Percentiles rank a stretch among this genome's conserved stretches.
Conservation (phyloP, 2,797 vertebrate species). For the Ciconia nigra region DNA sequence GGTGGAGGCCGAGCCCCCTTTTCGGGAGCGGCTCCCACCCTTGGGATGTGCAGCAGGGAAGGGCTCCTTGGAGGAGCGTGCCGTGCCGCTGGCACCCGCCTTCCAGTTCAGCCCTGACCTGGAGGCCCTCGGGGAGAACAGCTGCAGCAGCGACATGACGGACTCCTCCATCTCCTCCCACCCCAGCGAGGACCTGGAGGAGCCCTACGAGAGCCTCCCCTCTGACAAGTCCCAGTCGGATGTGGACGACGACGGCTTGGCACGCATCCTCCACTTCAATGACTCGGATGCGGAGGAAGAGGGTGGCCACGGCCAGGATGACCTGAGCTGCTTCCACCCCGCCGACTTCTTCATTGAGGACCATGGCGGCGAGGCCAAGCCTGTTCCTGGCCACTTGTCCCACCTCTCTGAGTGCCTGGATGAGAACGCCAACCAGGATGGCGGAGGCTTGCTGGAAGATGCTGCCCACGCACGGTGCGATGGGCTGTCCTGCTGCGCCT, state of each 20-base stretch:
- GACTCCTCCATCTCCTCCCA: slow-evolving; percentile 86
- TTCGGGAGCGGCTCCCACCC: slow-evolving; percentile 26
- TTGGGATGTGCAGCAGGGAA: slow-evolving; percentile 30
- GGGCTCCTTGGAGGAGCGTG: slow-evolving; percentile 56
- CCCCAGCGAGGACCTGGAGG: slow-evolving; percentile 81
- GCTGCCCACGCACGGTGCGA: slow-evolving; percentile 57
- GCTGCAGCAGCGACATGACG: slow-evolving; percentile 93
- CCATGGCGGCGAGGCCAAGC: not conserved
- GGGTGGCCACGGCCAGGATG: slow-evolving; percentile 65
- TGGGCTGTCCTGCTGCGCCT: slow-evolving; percentile 53
- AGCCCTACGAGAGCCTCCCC: slow-evolving; percentile 55
- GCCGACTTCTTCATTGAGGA: slow-evolving; percentile 80
- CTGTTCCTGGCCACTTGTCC: slow-evolving; percentile 56
- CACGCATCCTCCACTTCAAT: slow-evolving; percentile 88
- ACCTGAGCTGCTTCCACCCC: slow-evolving; percentile 83
- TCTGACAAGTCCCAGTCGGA: slow-evolving; percentile 76
- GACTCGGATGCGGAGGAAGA: slow-evolving; percentile 81
- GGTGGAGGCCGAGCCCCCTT: not conserved
- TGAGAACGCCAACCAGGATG: slow-evolving; percentile 92
- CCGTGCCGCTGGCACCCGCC: slow-evolving; percentile 41
- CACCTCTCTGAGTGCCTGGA: slow-evolving; percentile 87
- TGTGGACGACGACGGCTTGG: slow-evolving; percentile 84
- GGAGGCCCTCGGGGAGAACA: slow-evolving; percentile 83
- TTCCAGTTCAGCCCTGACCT: slow-evolving; percentile 84
- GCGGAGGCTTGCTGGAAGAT: slow-evolving; percentile 79